Conservation (phyloP, 2,797 vertebrate genomes). For the Calcarius lapponicus region DNA sequence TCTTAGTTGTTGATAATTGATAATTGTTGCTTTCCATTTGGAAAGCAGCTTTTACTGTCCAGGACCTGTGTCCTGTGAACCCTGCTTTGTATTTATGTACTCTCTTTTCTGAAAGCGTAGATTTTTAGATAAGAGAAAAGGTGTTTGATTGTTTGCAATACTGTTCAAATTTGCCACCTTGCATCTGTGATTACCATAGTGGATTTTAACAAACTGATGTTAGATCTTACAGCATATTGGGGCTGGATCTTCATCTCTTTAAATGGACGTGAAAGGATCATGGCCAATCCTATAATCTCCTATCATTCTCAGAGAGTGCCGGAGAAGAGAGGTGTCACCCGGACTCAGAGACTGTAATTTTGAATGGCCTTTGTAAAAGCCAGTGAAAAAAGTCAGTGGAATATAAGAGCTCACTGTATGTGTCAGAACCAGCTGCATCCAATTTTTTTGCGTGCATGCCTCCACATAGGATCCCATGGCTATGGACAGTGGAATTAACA, state of each 20-base stretch:
- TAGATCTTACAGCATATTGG: neutral
- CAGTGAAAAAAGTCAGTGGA: neutral
- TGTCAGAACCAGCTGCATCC: neutral
- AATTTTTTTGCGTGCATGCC: accelerated
- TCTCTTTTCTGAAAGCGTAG: neutral
- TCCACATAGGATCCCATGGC: neutral
- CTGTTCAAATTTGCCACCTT: neutral
- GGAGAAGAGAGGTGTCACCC: neutral
- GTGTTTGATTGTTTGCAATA: neutral
- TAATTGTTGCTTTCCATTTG: neutral
- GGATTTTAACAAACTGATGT: neutral
- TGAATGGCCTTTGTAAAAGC: neutral
- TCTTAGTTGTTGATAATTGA: neutral
- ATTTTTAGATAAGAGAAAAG: neutral
- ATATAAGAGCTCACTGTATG: neutral
- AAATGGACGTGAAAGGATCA: neutral
- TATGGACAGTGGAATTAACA: neutral
- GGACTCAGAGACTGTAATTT: neutral
- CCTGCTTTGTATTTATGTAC: neutral
- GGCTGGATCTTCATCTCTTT: neutral
- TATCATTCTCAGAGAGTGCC: neutral
- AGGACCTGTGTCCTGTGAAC: neutral
- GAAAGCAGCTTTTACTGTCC: neutral
- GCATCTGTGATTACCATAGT: neutral
- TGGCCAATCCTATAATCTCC: neutral